Evolutionary conservation across 2,113 vertebrate species (phyloP).

Genomic region (Scophthalmus maximus): DNA sequence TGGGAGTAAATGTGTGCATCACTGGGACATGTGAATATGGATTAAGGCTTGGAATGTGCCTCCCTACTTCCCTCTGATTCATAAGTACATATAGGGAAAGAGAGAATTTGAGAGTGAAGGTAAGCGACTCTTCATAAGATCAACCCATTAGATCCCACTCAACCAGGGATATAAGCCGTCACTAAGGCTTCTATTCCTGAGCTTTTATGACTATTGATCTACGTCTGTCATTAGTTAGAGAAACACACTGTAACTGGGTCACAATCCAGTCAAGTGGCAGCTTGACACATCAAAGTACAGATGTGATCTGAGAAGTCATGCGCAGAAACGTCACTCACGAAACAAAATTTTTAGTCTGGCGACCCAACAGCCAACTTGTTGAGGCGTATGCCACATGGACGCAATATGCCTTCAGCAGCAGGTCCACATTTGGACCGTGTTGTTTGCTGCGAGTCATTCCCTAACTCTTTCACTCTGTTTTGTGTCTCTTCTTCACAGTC

Average conservation of each 20-base stretch:
- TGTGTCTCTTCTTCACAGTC: too few relatives aligned
- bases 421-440: neutral
- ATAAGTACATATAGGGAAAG: neutral
- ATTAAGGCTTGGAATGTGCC: neutral
- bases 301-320: neutral
- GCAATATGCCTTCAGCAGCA: too few relatives aligned
- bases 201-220: constrained; percentile 57
- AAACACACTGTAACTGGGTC: constrained; percentile 48
- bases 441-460: neutral
- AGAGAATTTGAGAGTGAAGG: neutral
- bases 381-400: neutral
- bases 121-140: neutral
- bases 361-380: neutral
- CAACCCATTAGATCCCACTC: constrained; percentile 4
- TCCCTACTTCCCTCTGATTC: neutral
- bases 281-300: constrained; percentile 21
- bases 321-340: constrained; percentile 1
- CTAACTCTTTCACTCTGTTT: neutral
- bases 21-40: neutral
- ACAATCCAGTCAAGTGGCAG: constrained; percentile 28
- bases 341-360: neutral
- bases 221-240: constrained; percentile 23
- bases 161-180: constrained; percentile 12
- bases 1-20: neutral
- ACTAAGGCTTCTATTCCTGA: constrained; percentile 28